Base-by-base conservation (phyloP, 2,113 vertebrate species). In the Stigmatopora nigra region DNA sequence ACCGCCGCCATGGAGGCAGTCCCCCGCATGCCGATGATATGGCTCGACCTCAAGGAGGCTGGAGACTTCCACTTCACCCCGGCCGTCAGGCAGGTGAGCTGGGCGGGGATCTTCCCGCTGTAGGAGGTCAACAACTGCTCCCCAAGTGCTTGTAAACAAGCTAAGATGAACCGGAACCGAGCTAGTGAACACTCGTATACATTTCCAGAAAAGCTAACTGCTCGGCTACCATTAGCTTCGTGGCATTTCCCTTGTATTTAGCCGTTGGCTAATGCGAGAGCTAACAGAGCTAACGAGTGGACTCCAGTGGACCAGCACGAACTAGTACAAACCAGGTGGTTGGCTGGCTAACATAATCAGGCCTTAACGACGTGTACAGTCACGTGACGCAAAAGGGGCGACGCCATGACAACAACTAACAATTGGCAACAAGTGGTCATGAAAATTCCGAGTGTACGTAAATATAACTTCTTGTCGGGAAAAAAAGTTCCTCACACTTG, bases 1-100 rank as follows among this genome's bases (percentile, higher is more conserved):
- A 64, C 53, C 53, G 78, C 82, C 82, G 79, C 74, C 70, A 97
- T 98, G 96, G 96, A 98, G 91, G 95, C 96, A 69, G 95, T 98
- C 61, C 96, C 96, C 67, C 94, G 96, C 36, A 97, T 98, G 95
- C 96, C 95, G 80, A 98, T 97, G 96, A 98, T 98, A 85, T 98
- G 95, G 94, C 91, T 98, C 77, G 96, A 98, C 79, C 89, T 97
- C 67, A 98, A 98, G 69, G 91, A 92, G 76, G 90, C 91, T 66
- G 91, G 89, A 69, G 90, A 92, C 72, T 91, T 91, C 74, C 85
- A 74, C 83, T 90, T 91, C 77, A 88, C 85, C 71, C 73, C 90
- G 85, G 73, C 83, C 75, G 89, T 92, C 36, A 89, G 75, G 83
- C 89, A 92, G 91, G 91, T 91, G 83, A 91, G 88, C 75, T 64